A percentile compares a stretch with the other conserved stretches of the same genome.
Evolutionary conservation across 2,888 invertebrate species (phyloP).

Genomic region (Sarcophaga subvicina): DNA sequence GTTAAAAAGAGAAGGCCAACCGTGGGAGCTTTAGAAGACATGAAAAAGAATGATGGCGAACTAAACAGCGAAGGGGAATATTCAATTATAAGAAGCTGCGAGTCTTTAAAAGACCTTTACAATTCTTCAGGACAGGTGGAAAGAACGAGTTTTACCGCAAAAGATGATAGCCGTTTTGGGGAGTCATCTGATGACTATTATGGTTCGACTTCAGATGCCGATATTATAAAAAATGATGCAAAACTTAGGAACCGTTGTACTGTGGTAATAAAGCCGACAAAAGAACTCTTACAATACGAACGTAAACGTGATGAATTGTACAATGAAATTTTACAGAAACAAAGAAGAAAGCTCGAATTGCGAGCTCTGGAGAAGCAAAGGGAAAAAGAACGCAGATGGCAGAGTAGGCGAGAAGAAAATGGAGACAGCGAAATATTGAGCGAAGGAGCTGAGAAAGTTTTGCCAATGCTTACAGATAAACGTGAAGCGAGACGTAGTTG

Average conservation of each 20-base stretch:
- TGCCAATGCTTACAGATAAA: not conserved
- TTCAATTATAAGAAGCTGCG: constrained; percentile 46
- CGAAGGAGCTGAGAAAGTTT: not conserved
- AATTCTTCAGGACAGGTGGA: not conserved
- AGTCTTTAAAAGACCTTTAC: constrained; percentile 27
- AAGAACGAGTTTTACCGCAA: not conserved
- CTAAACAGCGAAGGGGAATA: not conserved
- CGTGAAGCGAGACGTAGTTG: not conserved
- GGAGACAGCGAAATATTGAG: constrained; percentile 9
- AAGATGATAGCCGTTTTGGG: not conserved
- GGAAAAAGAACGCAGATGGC: constrained; percentile 49
- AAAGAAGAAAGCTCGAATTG: constrained; percentile 56
- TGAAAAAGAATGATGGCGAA: not conserved
- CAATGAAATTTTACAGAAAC: constrained; percentile 58
- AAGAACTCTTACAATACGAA: constrained; percentile 51
- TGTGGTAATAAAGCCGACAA: constrained; percentile 43
- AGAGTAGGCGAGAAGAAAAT: constrained; percentile 26
- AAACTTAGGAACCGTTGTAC: constrained; percentile 58
- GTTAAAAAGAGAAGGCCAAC: constrained; percentile 40
- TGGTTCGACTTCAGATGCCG: constrained; percentile 33
- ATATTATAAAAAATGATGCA: constrained; percentile 38
- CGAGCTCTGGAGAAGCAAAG: constrained; percentile 54
- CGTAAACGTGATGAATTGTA: constrained; percentile 59
- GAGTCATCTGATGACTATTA: constrained; percentile 44
- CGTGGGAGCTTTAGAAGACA: constrained; percentile 22